Conservation (phyloP, 2,113 vertebrate species). For the Gavia stellata region DNA sequence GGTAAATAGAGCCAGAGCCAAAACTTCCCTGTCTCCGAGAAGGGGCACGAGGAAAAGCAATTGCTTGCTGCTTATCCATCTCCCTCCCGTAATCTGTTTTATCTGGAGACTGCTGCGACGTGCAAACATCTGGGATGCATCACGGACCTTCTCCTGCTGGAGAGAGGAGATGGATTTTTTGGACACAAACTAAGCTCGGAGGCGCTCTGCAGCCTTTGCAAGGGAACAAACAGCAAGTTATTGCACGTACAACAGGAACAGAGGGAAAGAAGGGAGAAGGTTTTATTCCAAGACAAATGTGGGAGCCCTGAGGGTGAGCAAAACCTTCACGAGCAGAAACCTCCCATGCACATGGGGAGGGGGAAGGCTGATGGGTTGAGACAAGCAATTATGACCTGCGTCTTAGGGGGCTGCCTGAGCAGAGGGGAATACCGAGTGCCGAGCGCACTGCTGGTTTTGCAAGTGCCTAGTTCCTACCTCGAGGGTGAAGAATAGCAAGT, state of each 20-base stretch:
- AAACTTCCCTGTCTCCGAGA: not conserved
- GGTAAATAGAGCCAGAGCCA: not conserved
- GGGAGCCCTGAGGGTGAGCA: not conserved
- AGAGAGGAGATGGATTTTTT: not conserved
- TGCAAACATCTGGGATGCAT: slow-evolving; percentile 54
- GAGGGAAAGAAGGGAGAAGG: not conserved
- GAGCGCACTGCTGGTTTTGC: not conserved
- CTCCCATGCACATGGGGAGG: not conserved
- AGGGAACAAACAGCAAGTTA: not conserved
- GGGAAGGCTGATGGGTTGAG: not conserved
- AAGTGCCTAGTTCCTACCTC: not conserved
- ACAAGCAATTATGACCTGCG: not conserved
- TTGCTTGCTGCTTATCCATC: not conserved
- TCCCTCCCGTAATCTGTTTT: not conserved
- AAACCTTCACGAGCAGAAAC: not conserved
- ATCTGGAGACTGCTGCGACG: not conserved
- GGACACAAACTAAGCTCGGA: not conserved
- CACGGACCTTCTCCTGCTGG: not conserved
- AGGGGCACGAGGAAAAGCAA: not conserved
- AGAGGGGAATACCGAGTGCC: not conserved
- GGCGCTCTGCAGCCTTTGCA: not conserved
- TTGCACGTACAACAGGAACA: not conserved
- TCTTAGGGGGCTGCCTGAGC: not conserved
- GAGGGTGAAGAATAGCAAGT: not conserved
- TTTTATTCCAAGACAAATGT: not conserved